Evolutionary conservation across 64 coral and sea anemone species (phyloP).

Genomic region (Exaiptasia diaphana): DNA sequence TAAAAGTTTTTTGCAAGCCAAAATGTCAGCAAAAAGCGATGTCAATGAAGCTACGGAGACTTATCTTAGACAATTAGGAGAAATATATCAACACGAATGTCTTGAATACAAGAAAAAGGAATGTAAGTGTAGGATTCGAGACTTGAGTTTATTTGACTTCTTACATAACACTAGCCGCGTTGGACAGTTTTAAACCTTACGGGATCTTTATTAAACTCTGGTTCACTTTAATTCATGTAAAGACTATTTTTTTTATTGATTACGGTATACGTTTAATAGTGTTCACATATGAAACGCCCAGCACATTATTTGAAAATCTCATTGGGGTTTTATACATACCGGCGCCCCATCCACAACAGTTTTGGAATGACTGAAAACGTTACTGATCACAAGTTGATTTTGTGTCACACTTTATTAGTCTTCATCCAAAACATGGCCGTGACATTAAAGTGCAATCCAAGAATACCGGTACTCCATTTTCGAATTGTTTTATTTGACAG

Average conservation of each 20-base stretch:
- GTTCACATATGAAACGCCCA: too few species aligned
- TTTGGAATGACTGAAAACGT: too few species aligned
- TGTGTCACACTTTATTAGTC: too few species aligned
- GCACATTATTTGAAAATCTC: too few species aligned
- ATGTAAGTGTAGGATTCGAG: conserved; percentile 37
- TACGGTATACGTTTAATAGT: background rate
- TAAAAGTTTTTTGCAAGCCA: background rate
- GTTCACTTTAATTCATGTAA: background rate
- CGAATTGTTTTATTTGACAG: too few species aligned
- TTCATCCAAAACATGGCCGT: too few species aligned
- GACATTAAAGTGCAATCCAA: too few species aligned
- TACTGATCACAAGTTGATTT: too few species aligned
- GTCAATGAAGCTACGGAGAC: conserved; percentile 44
- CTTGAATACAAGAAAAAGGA: conserved; percentile 77
- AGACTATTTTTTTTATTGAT: background rate
- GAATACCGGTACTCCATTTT: too few species aligned
- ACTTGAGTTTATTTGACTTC: background rate
- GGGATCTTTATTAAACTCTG: background rate
- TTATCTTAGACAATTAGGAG: conserved; percentile 69
- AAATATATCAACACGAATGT: conserved; percentile 92
- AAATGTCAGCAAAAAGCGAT: background rate
- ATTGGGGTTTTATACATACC: too few species aligned
- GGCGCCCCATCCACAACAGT: too few species aligned
- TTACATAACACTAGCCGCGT: background rate
- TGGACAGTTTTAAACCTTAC: background rate